Percentiles rank a stretch among this genome's conserved stretches.
These are phyloP conservation scores for Cancer borealis DNA, from an alignment of 2,888 invertebrate genomes.

Conservation along the genomic window DNA sequence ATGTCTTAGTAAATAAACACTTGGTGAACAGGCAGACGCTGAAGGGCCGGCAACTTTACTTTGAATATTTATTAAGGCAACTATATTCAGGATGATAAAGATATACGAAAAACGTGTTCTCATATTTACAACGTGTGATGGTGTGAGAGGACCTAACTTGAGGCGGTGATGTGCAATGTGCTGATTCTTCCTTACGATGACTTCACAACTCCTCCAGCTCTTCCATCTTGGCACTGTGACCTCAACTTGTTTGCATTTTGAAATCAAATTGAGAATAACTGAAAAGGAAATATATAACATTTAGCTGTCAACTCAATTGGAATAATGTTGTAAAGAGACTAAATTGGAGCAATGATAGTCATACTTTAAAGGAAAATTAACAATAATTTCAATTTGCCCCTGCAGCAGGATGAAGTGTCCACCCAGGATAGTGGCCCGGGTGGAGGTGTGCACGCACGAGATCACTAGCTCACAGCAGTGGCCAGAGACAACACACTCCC, in stretches of 20 bases:
- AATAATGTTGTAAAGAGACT: neutral
- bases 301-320: neutral
- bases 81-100: neutral
- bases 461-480: too few species aligned
- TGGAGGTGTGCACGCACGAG: too few species aligned
- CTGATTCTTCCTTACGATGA: neutral
- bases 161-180: neutral
- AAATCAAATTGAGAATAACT: constrained; percentile 18
- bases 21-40: constrained; percentile 2
- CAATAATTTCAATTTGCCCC: neutral
- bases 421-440: too few species aligned
- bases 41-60: neutral
- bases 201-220: neutral
- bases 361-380: neutral
- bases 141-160: neutral
- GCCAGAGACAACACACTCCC: too few species aligned
- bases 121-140: neutral
- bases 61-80: constrained; percentile 20
- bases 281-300: neutral
- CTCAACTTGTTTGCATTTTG: constrained; percentile 46
- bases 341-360: neutral
- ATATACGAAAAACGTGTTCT: neutral
- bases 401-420: too few species aligned
- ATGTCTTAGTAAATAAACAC: too few species aligned
- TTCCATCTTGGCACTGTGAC: neutral